phyloP scores from a whole-genome alignment of 2,113 vertebrate species.

The Macquaria australasica region DNA sequence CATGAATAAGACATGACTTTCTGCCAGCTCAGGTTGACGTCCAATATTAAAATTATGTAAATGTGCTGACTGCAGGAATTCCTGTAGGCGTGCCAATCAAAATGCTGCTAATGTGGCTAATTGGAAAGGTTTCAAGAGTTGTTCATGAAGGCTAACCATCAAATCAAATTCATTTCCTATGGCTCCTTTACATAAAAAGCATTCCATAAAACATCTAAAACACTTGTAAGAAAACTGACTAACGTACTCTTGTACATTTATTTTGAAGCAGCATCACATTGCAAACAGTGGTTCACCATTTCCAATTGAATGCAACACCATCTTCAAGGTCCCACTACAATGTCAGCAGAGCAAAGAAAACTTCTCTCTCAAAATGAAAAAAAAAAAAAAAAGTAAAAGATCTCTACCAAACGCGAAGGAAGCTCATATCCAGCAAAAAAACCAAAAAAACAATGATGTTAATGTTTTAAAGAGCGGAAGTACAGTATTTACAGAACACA shows the following conservation, averaged over 20 bases:
- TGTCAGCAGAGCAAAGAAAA: slow-evolving; percentile 66
- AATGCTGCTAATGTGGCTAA: background rate
- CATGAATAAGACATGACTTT: background rate
- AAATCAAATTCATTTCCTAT: background rate
- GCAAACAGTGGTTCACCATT: slow-evolving; percentile 58
- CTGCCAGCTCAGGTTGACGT: background rate
- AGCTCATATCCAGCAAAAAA: slow-evolving; percentile 7
- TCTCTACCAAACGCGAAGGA: slow-evolving; percentile 47
- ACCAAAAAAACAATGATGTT: slow-evolving; percentile 47
- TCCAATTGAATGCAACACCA: slow-evolving; percentile 57
- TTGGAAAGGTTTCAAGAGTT: background rate
- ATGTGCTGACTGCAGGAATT: background rate
- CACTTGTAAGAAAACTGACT: background rate
- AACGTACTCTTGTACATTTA: slow-evolving; percentile 68
- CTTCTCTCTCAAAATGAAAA: slow-evolving; percentile 45
- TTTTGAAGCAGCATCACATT: slow-evolving; percentile 72
- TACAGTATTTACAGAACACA: slow-evolving; percentile 79
- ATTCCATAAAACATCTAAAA: background rate
- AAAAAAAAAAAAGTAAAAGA: slow-evolving; percentile 13
- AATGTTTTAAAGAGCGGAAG: slow-evolving; percentile 59
- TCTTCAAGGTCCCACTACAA: slow-evolving; percentile 60
- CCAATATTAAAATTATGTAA: background rate
- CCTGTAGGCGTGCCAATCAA: background rate
- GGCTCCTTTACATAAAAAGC: background rate
- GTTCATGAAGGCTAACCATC: background rate